These are phyloP conservation scores for Cassiopea xamachana DNA, from an alignment of 30 jellyfish, hydroid and myxozoan genomes.

Conservation along the genomic window DNA sequence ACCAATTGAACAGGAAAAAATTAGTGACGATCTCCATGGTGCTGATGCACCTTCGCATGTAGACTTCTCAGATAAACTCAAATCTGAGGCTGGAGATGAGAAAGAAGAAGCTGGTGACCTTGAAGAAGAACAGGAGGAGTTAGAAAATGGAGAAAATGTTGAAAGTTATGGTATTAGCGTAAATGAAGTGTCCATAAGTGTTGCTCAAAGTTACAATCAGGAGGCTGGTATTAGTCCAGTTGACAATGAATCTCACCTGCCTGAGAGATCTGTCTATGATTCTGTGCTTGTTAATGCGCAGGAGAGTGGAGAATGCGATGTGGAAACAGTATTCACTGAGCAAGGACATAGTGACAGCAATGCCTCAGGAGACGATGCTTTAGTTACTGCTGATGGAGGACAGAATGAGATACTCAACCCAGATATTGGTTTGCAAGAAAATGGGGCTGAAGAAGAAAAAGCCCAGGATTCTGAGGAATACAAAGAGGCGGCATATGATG, in stretches of 20 bases:
- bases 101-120: not conserved
- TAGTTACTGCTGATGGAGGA: constrained; percentile 2
- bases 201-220: not conserved
- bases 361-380: not conserved
- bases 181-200: not conserved
- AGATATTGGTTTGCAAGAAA: constrained; percentile 20
- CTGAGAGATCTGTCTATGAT: not conserved
- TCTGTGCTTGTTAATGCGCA: not conserved
- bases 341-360: not conserved
- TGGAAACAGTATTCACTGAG: not conserved
- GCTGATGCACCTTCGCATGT: not conserved
- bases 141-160: not conserved
- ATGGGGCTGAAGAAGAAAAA: not conserved
- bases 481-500: not conserved
- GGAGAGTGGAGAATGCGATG: not conserved
- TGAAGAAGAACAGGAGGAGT: constrained; percentile 7
- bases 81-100: not conserved
- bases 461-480: not conserved
- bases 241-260: not conserved
- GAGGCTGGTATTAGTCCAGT: not conserved
- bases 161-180: not conserved
- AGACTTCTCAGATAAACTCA: not conserved
- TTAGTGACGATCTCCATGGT: not conserved
- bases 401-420: constrained; percentile 18
- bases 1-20: not conserved